Percentiles rank a stretch among this genome's conserved stretches.
These are phyloP conservation scores for Apus apus DNA, from an alignment of 2,113 vertebrate genomes.

Conservation along the genomic window DNA sequence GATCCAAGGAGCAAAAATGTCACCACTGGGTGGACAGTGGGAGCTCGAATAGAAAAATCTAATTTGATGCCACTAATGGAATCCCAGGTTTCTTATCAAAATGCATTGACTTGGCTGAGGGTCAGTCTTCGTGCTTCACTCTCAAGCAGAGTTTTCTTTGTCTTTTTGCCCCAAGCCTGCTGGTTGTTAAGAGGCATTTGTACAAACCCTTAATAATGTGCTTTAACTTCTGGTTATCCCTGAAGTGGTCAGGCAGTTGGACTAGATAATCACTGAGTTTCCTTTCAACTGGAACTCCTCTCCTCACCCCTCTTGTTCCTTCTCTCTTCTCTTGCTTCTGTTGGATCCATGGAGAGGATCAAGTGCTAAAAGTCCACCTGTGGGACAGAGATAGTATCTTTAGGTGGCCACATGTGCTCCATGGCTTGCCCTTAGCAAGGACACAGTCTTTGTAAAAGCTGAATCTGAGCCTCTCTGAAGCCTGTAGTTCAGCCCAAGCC, in stretches of 20 bases:
- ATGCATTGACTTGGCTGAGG: background rate
- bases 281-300: background rate
- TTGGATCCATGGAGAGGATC: accelerated
- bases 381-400: background rate
- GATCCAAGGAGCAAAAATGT: background rate
- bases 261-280: background rate
- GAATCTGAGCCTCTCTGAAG: background rate
- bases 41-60: background rate
- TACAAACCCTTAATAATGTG: too few relatives aligned
- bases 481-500: background rate
- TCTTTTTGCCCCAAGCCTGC: too few relatives aligned
- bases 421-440: background rate
- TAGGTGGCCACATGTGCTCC: background rate
- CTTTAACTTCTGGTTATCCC: too few relatives aligned
- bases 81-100: background rate
- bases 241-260: too few relatives aligned
- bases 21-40: background rate
- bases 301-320: too few relatives aligned
- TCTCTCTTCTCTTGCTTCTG: too few relatives aligned
- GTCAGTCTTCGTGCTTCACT: background rate
- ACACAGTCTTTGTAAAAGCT: background rate
- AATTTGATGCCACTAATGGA: accelerated
- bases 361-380: background rate
- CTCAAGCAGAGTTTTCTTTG: background rate
- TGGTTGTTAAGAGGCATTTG: too few relatives aligned